Evolutionary conservation across 1,140 invertebrate genomes (phyloP).

Genomic region (Luehdorfia chinensis): DNA sequence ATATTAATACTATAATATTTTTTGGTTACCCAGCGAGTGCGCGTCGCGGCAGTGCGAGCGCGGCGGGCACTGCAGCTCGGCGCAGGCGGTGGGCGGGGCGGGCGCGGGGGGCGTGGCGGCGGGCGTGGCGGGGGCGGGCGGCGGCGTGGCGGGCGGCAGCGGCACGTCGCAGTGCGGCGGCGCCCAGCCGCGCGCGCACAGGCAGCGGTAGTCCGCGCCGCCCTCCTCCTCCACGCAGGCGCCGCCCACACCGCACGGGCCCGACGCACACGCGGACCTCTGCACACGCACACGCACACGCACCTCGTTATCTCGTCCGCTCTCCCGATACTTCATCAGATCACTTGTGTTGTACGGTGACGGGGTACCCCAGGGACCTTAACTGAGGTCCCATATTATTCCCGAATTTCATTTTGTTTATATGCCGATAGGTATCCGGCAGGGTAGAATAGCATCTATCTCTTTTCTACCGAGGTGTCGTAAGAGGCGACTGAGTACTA

Average conservation of each 20-base stretch:
- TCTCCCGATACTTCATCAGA: no score
- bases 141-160: conserved; percentile 53
- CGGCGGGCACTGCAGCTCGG: conserved; percentile 71
- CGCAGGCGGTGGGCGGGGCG: conserved; percentile 58
- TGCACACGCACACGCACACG: conserved; percentile 86
- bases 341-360: no score
- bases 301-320: no score
- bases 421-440: no score
- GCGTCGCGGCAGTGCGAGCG: conserved; percentile 57
- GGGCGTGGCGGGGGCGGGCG: conserved; percentile 68
- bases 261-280: conserved; percentile 58
- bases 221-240: conserved; percentile 87
- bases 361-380: no score
- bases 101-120: conserved; percentile 3
- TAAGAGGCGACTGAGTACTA: no score
- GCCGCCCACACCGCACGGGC: conserved; percentile 85
- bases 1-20: no score
- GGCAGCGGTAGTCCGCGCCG: conserved; percentile 83
- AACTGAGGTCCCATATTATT: no score
- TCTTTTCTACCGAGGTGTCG: no score
- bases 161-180: conserved; percentile 87
- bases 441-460: no score
- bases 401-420: no score
- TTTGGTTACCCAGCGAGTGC: conserved; percentile 4
- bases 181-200: conserved; percentile 85